Conservation (phyloP, 1,140 invertebrate genomes). For the Anastatus disparis region DNA sequence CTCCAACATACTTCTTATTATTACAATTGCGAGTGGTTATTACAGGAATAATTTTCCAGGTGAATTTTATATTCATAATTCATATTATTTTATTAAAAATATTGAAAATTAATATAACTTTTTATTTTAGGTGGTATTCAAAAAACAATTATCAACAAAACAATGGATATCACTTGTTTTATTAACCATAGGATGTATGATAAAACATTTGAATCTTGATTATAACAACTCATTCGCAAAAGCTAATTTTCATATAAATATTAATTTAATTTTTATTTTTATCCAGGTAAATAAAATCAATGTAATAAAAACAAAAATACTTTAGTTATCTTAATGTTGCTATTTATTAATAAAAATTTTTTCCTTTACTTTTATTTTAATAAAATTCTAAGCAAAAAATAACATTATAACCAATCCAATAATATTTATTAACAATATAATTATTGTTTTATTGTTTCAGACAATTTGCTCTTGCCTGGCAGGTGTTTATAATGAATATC, state of each 20-base stretch:
- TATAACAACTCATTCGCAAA: slow-evolving; percentile 60
- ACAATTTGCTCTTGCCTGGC: slow-evolving; percentile 93
- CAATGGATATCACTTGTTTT: slow-evolving; percentile 92
- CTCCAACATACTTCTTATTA: slow-evolving; percentile 94
- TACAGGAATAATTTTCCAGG: slow-evolving; percentile 93
- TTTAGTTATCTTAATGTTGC: too few relatives aligned
- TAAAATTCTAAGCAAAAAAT: too few relatives aligned
- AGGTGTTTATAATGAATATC: slow-evolving; percentile 96
- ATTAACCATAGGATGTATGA: slow-evolving; percentile 89
- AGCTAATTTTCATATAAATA: slow-evolving; percentile 69
- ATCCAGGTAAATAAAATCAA: slow-evolving; percentile 66
- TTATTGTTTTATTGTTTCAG: slow-evolving; percentile 71
- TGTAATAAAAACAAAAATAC: too few relatives aligned
- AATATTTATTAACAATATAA: too few relatives aligned
- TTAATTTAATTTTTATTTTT: slow-evolving; percentile 79
- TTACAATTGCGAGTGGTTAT: slow-evolving; percentile 92
- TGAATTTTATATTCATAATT: slow-evolving; percentile 67
- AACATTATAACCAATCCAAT: too few relatives aligned
- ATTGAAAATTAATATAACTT: slow-evolving; percentile 19
- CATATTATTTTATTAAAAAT: slow-evolving; percentile 24
- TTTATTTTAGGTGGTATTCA: slow-evolving; percentile 81
- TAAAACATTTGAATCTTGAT: slow-evolving; percentile 83
- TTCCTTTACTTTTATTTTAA: too few relatives aligned
- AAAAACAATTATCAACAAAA: slow-evolving; percentile 80
- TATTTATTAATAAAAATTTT: too few relatives aligned